Conservation (phyloP, 2,797 vertebrate genomes). For the Lithobates pipiens region DNA sequence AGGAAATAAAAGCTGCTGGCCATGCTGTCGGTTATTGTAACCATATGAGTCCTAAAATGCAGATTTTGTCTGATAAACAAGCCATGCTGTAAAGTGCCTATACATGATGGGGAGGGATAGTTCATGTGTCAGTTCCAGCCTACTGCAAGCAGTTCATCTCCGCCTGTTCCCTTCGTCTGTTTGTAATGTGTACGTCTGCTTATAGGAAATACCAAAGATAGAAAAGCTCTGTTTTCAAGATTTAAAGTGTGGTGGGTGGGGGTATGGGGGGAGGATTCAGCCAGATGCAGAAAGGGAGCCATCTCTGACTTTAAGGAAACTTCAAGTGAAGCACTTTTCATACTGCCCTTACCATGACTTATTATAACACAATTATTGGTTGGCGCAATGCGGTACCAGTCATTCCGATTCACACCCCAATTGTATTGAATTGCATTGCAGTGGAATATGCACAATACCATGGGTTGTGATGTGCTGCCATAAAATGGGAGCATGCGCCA, state of each 20-base stretch:
- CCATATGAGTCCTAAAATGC: not conserved
- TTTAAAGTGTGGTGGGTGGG: not conserved
- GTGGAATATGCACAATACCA: no score
- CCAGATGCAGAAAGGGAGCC: no score
- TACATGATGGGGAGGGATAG: conserved; percentile 16
- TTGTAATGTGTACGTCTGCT: not conserved
- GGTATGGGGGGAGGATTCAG: no score
- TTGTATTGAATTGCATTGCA: no score
- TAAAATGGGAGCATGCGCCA: no score
- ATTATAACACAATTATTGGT: no score
- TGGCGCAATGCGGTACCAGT: no score
- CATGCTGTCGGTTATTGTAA: conserved; percentile 1
- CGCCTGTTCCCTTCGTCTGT: not conserved
- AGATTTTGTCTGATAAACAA: not conserved
- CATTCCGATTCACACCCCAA: no score
- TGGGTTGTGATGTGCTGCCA: no score
- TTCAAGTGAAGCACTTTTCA: no score
- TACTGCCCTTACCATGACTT: no score
- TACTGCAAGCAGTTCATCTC: not conserved
- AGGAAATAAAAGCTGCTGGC: not conserved
- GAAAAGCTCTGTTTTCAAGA: conserved; percentile 25
- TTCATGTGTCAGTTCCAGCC: conserved; percentile 3
- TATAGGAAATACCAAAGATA: conserved; percentile 41
- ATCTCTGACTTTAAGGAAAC: no score
- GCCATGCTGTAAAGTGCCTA: not conserved